Evolutionary conservation across 30 jellyfish, hydroid and myxozoan species (phyloP).

Genomic region (Pseudorhiza aurosa): DNA sequence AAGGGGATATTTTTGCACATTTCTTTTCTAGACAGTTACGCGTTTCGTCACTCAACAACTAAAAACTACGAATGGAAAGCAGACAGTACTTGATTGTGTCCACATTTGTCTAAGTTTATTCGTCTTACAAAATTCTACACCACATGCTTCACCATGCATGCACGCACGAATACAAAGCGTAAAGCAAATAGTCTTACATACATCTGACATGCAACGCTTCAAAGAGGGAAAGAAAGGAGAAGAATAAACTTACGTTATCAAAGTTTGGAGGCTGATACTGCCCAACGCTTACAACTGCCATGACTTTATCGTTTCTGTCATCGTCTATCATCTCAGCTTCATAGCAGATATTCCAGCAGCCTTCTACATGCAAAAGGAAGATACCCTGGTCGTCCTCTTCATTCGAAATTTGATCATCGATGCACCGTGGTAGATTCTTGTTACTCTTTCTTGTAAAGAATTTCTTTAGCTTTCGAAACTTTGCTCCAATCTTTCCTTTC

Average conservation of each 20-base stretch:
- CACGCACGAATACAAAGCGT: too few species aligned
- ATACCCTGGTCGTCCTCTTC: conserved; percentile 6
- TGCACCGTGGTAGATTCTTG: not conserved
- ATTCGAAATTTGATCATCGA: not conserved
- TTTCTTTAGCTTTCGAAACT: not conserved
- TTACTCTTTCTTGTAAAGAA: conserved; percentile 22
- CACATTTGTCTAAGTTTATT: too few species aligned
- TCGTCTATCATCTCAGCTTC: conserved; percentile 12
- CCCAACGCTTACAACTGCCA: conserved; percentile 6
- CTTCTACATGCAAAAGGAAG: conserved; percentile 11
- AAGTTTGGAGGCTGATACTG: conserved; percentile 13
- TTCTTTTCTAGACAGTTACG: too few species aligned
- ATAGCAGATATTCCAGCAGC: conserved; percentile 20
- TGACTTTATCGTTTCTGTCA: not conserved
- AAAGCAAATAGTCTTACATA: not conserved
- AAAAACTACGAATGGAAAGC: too few species aligned
- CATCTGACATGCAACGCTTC: not conserved
- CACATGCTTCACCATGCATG: too few species aligned
- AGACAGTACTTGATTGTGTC: too few species aligned
- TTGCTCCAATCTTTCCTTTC: conserved; percentile 8
- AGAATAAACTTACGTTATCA: conserved; percentile 14
- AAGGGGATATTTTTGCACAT: too few species aligned
- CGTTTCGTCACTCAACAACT: too few species aligned
- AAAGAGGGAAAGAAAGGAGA: not conserved
- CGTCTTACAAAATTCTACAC: too few species aligned